Conservation (phyloP, 2,797 vertebrate genomes). For the Clangula hyemalis region DNA sequence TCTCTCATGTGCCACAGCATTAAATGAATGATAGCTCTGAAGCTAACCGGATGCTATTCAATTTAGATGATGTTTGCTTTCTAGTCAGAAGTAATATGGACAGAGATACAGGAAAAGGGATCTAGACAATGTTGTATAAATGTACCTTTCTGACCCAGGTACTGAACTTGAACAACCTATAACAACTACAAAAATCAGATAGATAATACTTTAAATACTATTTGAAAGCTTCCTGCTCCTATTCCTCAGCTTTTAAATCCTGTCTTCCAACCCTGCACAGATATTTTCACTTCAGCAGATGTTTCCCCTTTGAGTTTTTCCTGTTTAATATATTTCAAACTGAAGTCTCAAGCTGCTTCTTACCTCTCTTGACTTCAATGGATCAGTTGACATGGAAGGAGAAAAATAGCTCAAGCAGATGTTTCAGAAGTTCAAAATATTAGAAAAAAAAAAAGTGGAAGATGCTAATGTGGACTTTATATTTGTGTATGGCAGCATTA, state of each 20-base stretch:
- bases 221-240: not conserved
- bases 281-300: conserved; percentile 9
- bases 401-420: conserved; percentile 78
- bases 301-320: conserved; percentile 50
- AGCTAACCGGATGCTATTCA: not conserved
- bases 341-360: conserved; percentile 62
- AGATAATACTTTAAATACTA: not conserved
- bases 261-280: not conserved
- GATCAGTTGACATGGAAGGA: conserved; percentile 48
- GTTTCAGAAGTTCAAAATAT: conserved; percentile 68
- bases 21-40: conserved; percentile 3
- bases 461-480: conserved; percentile 73
- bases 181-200: not conserved
- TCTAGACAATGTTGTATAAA: not conserved
- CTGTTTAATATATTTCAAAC: conserved; percentile 58
- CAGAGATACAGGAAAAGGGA: not conserved
- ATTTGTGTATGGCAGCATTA: conserved; percentile 63
- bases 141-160: not conserved
- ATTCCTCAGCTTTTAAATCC: not conserved
- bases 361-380: conserved; percentile 58
- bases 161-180: not conserved
- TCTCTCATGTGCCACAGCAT: not conserved
- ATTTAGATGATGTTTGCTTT: not conserved
- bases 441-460: conserved; percentile 31
- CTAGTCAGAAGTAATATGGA: not conserved